Percentiles rank a stretch among this genome's conserved stretches.
These are phyloP conservation scores for Lamprologus speciosus DNA, from an alignment of 2,113 vertebrate genomes.

Conservation along the genomic window DNA sequence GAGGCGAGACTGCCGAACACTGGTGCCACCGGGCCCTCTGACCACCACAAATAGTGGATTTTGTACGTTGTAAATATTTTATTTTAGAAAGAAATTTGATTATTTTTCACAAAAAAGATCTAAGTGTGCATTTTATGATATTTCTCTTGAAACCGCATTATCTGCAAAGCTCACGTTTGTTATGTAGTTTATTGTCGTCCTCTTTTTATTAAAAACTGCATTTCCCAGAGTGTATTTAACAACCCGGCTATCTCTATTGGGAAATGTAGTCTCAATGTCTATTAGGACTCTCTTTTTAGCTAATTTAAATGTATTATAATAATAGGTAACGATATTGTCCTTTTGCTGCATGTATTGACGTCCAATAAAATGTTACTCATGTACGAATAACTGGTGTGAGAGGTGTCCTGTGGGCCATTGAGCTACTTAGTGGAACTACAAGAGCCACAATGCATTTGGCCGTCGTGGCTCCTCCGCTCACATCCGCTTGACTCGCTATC, in stretches of 20 bases:
- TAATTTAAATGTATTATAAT: not conserved
- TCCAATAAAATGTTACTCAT: not conserved
- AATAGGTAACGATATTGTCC: not conserved
- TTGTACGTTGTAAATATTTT: not conserved
- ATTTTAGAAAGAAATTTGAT: not conserved
- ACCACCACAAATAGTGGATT: fast-evolving
- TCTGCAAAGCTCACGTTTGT: not conserved
- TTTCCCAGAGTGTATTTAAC: not conserved
- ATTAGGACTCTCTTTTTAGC: fast-evolving
- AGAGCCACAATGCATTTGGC: constrained; percentile 45
- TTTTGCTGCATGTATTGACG: too few species aligned
- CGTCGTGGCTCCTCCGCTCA: constrained; percentile 27
- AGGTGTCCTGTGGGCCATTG: fast-evolving
- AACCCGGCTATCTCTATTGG: not conserved
- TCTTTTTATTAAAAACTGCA: not conserved
- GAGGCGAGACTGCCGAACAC: not conserved
- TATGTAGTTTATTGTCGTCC: constrained; percentile 24
- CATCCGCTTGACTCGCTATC: constrained; percentile 60
- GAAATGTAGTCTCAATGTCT: not conserved
- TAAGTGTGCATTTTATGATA: not conserved
- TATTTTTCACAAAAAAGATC: not conserved
- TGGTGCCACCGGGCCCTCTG: not conserved
- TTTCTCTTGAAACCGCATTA: not conserved
- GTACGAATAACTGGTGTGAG: not conserved
- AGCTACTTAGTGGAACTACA: constrained; percentile 28